Percentiles rank a stretch among this genome's conserved stretches.
Conservation (phyloP, 1,140 invertebrate genomes). For the Drosophila varians region DNA sequence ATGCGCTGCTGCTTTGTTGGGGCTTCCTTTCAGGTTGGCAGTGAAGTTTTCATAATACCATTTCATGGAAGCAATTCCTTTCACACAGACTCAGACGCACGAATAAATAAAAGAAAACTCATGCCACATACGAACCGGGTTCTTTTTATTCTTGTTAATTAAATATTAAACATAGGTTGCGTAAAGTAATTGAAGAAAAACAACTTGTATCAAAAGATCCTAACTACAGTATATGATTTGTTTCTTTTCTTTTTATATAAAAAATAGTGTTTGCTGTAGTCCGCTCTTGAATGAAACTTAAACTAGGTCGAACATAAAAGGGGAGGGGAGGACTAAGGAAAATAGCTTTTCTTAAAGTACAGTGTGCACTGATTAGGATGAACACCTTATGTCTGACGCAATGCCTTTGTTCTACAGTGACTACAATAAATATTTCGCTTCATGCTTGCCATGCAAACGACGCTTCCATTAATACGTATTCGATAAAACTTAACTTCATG, state of each 20-base stretch:
- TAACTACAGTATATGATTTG: conserved; percentile 23
- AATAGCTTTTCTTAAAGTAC: conserved; percentile 53
- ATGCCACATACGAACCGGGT: conserved; percentile 19
- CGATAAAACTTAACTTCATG: conserved; percentile 40
- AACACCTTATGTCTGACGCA: conserved; percentile 33
- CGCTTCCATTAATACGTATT: conserved; percentile 25
- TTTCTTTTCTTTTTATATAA: conserved; percentile 2
- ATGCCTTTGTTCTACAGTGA: conserved; percentile 42
- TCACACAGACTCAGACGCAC: conserved; percentile 3
- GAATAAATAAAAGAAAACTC: conserved; percentile 5
- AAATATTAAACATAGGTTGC: conserved; percentile 29
- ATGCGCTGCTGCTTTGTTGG: conserved; percentile 22
- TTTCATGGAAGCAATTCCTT: neutral
- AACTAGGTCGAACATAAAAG: neutral
- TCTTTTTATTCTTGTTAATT: conserved; percentile 36
- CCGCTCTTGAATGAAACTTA: neutral
- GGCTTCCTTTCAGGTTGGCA: conserved; percentile 18
- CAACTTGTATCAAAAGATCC: conserved; percentile 37
- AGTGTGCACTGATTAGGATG: conserved; percentile 26
- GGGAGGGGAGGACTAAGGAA: conserved; percentile 23
- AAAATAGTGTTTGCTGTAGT: conserved; percentile 8
- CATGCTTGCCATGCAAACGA: conserved; percentile 37
- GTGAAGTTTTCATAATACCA: conserved; percentile 5
- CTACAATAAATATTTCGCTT: conserved; percentile 28
- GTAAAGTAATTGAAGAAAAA: conserved; percentile 17